Percentiles rank a stretch among this genome's conserved stretches.
phyloP scores from a whole-genome alignment of 1,140 invertebrate species.

The Conus ventricosus region DNA sequence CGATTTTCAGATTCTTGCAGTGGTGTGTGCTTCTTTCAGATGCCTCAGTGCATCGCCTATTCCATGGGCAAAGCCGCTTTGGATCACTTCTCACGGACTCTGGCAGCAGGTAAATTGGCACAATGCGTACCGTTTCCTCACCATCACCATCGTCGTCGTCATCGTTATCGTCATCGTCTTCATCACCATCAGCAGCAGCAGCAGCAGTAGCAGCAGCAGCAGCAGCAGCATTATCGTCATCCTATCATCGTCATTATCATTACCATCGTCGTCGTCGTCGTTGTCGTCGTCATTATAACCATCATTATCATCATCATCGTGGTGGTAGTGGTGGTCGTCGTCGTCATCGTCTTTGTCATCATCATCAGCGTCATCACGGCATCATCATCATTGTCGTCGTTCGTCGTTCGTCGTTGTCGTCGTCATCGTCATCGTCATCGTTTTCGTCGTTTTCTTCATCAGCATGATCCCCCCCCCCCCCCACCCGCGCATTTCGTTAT shows the following conservation, averaged over 20 bases:
- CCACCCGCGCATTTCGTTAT: too few species aligned
- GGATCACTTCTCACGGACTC: not conserved
- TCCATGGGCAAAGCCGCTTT: not conserved
- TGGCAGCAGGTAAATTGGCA: not conserved
- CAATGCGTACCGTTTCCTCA: not conserved
- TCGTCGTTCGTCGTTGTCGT: not conserved
- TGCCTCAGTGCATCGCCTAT: not conserved
- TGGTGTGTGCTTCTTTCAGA: not conserved
- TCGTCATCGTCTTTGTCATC: not conserved
- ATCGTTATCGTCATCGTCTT: too few species aligned
- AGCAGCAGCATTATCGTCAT: too few species aligned
- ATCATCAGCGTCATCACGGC: too few species aligned
- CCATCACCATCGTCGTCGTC: too few species aligned
- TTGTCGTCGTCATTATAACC: not conserved
- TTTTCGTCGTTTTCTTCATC: too few species aligned
- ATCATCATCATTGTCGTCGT: not conserved
- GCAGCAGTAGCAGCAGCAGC: too few species aligned
- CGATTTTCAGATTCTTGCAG: too few species aligned
- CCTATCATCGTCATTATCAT: not conserved
- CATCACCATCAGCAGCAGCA: too few species aligned
- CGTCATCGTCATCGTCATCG: too few species aligned
- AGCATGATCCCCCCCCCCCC: too few species aligned
- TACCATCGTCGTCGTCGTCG: not conserved
- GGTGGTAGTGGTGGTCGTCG: not conserved
- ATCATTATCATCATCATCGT: conserved; percentile 19